These are phyloP conservation scores for Zenarchopterus dispar DNA, from an alignment of 2,797 vertebrate species.

Conservation along the genomic window DNA sequence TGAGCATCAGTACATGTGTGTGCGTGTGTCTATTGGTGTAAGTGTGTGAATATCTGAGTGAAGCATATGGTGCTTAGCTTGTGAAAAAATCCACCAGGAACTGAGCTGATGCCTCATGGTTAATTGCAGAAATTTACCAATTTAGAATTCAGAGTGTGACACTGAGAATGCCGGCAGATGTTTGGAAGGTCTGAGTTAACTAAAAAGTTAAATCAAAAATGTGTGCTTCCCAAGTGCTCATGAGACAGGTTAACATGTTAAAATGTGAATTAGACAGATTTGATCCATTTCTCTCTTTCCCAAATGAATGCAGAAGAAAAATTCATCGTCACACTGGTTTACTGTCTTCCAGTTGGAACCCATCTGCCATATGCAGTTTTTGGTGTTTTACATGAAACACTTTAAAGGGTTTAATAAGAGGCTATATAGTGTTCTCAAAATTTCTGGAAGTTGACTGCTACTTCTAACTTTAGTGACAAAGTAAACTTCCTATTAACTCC, in stretches of 20 bases:
- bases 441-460: too few species aligned
- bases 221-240: slow-evolving; percentile 12
- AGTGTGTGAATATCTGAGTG: slow-evolving; percentile 40
- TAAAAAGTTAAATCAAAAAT: slow-evolving; percentile 16
- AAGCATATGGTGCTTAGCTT: slow-evolving; percentile 72
- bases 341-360: too few species aligned
- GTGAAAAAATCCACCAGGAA: slow-evolving; percentile 65
- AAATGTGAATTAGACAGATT: slow-evolving; percentile 21
- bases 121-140: slow-evolving; percentile 75
- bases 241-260: slow-evolving; percentile 20
- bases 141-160: slow-evolving; percentile 63
- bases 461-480: too few species aligned
- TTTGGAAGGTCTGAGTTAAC: slow-evolving; percentile 51
- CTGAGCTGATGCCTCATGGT: slow-evolving; percentile 68
- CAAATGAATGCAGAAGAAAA: too few species aligned
- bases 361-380: too few species aligned
- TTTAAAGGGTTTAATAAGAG: too few species aligned
- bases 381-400: too few species aligned
- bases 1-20: slow-evolving; percentile 28
- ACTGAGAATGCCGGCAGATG: slow-evolving; percentile 63
- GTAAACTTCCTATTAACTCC: too few species aligned
- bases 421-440: too few species aligned
- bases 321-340: too few species aligned
- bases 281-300: background rate
- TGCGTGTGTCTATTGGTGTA: slow-evolving; percentile 40